phyloP scores from a whole-genome alignment of 2,888 invertebrate genomes.

The Hanleya hanleyi region DNA sequence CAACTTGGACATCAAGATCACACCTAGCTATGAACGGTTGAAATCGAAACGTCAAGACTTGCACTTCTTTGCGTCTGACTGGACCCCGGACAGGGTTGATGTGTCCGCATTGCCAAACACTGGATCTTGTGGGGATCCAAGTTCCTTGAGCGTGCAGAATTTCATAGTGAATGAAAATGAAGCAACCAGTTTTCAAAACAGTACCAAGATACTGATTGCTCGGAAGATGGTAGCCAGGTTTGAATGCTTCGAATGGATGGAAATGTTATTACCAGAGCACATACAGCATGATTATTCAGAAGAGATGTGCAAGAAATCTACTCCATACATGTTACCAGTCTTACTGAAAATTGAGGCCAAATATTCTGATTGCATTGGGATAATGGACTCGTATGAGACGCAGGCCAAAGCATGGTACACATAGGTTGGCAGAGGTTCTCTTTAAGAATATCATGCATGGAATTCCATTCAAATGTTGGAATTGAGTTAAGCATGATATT shows the following conservation, averaged over 20 bases:
- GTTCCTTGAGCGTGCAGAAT: neutral
- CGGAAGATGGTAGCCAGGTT: neutral
- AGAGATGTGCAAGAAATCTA: slow-evolving; percentile 15
- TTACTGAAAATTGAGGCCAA: slow-evolving; percentile 25
- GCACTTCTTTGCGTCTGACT: slow-evolving; percentile 32
- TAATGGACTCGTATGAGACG: slow-evolving; percentile 9
- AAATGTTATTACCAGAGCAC: slow-evolving; percentile 15
- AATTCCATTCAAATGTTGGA: too few relatives aligned
- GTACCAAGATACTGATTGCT: slow-evolving; percentile 9
- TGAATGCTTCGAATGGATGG: slow-evolving; percentile 14
- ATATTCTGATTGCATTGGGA: slow-evolving; percentile 32
- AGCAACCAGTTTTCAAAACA: neutral
- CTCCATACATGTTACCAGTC: slow-evolving; percentile 15
- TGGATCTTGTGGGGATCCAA: neutral
- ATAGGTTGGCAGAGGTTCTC: slow-evolving; percentile 26
- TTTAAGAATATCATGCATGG: too few relatives aligned
- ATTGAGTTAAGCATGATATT: too few relatives aligned
- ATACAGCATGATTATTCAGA: slow-evolving; percentile 14
- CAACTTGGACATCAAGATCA: slow-evolving; percentile 31
- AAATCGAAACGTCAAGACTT: slow-evolving; percentile 22
- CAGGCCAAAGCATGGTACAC: slow-evolving; percentile 15
- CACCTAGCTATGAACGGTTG: slow-evolving; percentile 29
- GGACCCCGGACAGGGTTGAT: slow-evolving; percentile 10
- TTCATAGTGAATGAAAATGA: slow-evolving; percentile 12
- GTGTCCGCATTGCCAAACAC: neutral